Conservation (phyloP, 2,797 vertebrate species). For the Crocodylus rhombifer region DNA sequence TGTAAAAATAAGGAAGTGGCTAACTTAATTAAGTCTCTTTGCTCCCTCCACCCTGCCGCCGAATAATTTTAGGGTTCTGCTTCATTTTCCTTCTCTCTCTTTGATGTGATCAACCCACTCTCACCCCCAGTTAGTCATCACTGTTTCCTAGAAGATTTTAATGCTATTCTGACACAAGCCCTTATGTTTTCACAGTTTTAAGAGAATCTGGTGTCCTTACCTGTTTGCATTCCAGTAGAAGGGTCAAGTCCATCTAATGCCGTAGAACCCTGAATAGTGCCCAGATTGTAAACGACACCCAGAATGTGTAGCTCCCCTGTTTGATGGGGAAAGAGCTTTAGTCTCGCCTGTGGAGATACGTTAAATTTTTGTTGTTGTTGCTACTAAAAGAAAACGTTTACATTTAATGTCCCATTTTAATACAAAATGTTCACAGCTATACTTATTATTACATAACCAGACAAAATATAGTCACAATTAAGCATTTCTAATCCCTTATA, state of each 20-base stretch:
- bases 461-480: not conserved
- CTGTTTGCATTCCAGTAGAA: slow-evolving; percentile 83
- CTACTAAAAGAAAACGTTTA: slow-evolving; percentile 60
- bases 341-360: slow-evolving; percentile 89
- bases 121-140: fast-evolving
- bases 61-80: not conserved
- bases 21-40: not conserved
- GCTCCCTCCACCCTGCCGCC: not conserved
- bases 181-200: not conserved
- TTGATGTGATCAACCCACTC: not conserved
- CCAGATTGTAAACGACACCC: slow-evolving; percentile 94
- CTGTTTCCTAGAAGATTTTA: not conserved
- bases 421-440: slow-evolving; percentile 8
- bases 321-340: slow-evolving; percentile 94
- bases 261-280: slow-evolving; percentile 83
- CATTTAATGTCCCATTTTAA: slow-evolving; percentile 46
- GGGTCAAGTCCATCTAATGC: slow-evolving; percentile 81
- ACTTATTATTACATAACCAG: not conserved
- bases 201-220: slow-evolving; percentile 75
- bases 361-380: slow-evolving; percentile 83
- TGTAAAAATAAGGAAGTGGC: not conserved
- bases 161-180: not conserved
- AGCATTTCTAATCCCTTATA: not conserved
- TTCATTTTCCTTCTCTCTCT: not conserved
- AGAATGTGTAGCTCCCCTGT: slow-evolving; percentile 94